A percentile compares a stretch with the other conserved stretches of the same genome.
Conservation (phyloP, 2,888 invertebrate genomes). For the Pteria penguin region DNA sequence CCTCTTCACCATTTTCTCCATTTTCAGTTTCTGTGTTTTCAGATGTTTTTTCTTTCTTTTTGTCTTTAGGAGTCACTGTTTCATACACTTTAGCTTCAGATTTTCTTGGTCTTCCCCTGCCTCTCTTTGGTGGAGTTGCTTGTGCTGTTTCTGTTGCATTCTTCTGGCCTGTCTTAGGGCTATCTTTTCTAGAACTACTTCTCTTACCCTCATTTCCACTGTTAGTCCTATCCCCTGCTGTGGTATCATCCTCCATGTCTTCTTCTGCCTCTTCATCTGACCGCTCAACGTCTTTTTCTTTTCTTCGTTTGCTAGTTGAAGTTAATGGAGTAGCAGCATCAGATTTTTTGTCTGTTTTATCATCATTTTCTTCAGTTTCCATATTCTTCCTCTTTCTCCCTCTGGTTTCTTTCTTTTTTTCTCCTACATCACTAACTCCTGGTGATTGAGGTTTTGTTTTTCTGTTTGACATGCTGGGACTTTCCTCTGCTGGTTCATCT, state of each 20-base stretch:
- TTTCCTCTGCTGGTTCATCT: not conserved
- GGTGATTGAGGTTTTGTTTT: not conserved
- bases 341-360: not conserved
- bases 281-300: not conserved
- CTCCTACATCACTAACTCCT: not conserved
- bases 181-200: too few relatives aligned
- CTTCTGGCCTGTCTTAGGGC: too few relatives aligned
- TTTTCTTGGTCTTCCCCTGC: slow-evolving; percentile 6
- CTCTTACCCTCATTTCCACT: not conserved
- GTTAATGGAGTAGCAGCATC: not conserved
- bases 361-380: not conserved
- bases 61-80: not conserved
- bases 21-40: not conserved
- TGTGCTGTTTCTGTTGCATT: too few relatives aligned
- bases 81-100: not conserved
- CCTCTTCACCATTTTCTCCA: not conserved
- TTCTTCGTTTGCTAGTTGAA: not conserved
- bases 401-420: not conserved
- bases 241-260: not conserved
- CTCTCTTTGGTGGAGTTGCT: not conserved
- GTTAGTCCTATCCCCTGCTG: not conserved
- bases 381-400: not conserved
- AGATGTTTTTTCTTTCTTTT: slow-evolving; percentile 6
- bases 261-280: not conserved
- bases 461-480: not conserved